Evolutionary conservation across 2,888 invertebrate genomes (phyloP), one percentile per base, ranked within the genome.

Genomic region (Pollenia amentaria): DNA sequence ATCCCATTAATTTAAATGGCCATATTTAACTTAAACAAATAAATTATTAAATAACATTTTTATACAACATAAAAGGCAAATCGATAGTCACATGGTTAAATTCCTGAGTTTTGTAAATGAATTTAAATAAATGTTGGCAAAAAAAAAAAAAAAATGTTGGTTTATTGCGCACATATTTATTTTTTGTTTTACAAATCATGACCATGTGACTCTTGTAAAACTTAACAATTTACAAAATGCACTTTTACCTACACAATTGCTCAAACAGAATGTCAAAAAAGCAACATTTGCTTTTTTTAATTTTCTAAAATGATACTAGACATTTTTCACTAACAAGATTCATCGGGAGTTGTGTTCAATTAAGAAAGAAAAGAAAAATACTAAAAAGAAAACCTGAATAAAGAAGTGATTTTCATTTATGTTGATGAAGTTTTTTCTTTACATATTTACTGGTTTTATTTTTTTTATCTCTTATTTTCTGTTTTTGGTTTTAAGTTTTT

Each of bases 161-260:
- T 69, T 51, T 16, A 51, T 51, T 51, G 51, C 67, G 48, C 48
- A 57, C 55, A 44, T 4, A 42, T 42, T 29, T 29, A 29, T 29
- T 29, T 70, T n/a, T 21, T 46, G 46, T 77, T 72, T 77, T 72
- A 40, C 77, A 72, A 72, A 64, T 65, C 70, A 78, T 77, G 64
- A 77, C 64, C 83, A 77, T 76, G 69, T 77, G 83, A 70, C 51
- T 57, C n/a, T 53, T 48, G 44, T 9, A 21, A 64, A 51, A 18
- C 38, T 64, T 44, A 29, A 29, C 29, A 6, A 42, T 8, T 51
- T 53, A 40, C 16, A 40, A 53, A 40, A 38, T 40, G 12, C 40
- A 53, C 4, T 40, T 51, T 67, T 51, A 8, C 18, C 29, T 29
- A 40, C 11, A 53, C 16, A 51, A 4, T 29, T 8, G 14, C 11